These are phyloP conservation scores for Phocoena sinus DNA, from an alignment of 2,113 vertebrate species.

Conservation along the genomic window DNA sequence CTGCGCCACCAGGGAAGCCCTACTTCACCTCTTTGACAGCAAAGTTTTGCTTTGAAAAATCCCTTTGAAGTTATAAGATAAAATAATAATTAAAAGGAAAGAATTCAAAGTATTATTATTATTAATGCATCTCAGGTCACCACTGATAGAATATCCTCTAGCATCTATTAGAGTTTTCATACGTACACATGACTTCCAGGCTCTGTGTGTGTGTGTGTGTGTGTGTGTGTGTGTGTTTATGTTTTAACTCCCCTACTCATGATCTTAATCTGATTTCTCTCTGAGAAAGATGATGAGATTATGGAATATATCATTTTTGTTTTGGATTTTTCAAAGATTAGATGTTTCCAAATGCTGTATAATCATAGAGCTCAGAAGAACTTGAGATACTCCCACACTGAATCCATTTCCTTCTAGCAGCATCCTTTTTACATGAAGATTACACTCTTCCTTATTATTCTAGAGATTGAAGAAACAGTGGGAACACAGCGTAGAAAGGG, in stretches of 20 bases:
- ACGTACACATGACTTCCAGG: background rate
- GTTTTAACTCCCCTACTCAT: background rate
- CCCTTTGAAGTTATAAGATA: background rate
- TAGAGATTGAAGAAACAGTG: background rate
- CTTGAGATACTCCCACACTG: background rate
- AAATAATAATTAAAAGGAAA: background rate
- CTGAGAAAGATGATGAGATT: background rate
- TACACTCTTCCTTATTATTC: background rate
- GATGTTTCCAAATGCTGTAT: background rate
- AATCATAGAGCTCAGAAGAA: background rate
- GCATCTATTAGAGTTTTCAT: background rate
- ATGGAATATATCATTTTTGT: background rate
- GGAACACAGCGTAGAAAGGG: background rate
- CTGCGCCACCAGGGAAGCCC: too few species aligned
- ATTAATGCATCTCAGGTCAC: background rate
- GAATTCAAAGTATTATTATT: background rate
- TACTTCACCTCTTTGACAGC: background rate
- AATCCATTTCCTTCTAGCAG: background rate
- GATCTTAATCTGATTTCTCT: background rate
- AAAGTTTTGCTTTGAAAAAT: background rate
- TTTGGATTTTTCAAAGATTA: background rate
- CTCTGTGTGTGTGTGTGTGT: background rate
- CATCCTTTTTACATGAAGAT: background rate
- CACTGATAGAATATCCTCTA: background rate
- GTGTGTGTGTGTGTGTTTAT: background rate